phyloP scores from a whole-genome alignment of 2,113 vertebrate genomes.

The Archocentrus centrarchus region DNA sequence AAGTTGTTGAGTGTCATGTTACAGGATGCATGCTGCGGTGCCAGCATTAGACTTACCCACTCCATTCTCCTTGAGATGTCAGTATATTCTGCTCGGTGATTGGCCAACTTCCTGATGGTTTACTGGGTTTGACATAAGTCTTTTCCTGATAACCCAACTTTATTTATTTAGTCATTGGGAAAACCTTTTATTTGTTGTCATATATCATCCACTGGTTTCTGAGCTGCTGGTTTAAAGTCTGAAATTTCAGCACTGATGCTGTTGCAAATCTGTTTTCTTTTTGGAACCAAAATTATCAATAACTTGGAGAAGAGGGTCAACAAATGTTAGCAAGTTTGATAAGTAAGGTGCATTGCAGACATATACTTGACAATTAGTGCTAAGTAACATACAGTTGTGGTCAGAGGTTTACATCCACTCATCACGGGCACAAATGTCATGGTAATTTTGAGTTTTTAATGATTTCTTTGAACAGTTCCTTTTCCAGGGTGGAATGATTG shows the following conservation, averaged over 20 bases:
- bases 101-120: background rate
- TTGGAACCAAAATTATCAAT: background rate
- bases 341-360: background rate
- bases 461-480: too few species aligned
- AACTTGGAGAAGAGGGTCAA: background rate
- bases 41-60: conserved; percentile 32
- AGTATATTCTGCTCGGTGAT: conserved; percentile 17
- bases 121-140: conserved; percentile 4
- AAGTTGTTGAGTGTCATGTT: conserved; percentile 57
- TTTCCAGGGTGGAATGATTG: too few species aligned
- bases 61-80: conserved; percentile 40
- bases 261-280: background rate
- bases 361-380: too few species aligned
- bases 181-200: background rate
- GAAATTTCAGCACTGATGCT: background rate
- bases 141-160: background rate
- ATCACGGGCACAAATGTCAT: too few species aligned
- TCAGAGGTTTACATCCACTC: too few species aligned
- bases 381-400: too few species aligned
- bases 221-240: background rate
- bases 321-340: background rate
- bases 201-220: background rate
- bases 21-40: conserved; percentile 46
- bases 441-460: too few species aligned
- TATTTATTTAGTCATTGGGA: background rate